These are phyloP conservation scores for Gobio occitaniae DNA, from an alignment of 2,797 vertebrate genomes.

Conservation along the genomic window DNA sequence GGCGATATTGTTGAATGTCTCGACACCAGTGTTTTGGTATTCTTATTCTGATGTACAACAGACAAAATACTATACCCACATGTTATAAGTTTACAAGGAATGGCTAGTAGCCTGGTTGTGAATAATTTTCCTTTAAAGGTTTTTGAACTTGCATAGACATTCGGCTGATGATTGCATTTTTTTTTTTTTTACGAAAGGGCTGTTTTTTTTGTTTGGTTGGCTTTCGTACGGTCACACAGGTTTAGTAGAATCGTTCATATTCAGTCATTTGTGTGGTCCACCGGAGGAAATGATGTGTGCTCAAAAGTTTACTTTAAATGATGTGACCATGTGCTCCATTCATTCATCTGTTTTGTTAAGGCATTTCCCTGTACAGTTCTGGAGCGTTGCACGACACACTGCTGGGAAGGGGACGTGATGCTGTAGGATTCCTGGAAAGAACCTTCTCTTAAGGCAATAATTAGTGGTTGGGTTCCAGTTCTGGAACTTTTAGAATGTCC, in stretches of 20 bases:
- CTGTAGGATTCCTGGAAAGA: constrained; percentile 77
- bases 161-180: neutral
- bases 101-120: neutral
- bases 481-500: constrained; percentile 66
- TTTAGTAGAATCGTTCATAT: constrained; percentile 12
- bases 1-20: neutral
- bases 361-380: constrained; percentile 73
- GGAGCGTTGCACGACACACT: constrained; percentile 70
- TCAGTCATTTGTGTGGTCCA: constrained; percentile 38
- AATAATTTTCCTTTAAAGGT: constrained; percentile 12
- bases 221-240: neutral
- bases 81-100: neutral
- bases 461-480: constrained; percentile 71
- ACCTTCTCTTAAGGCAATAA: constrained; percentile 71
- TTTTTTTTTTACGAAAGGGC: neutral
- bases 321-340: constrained; percentile 43
- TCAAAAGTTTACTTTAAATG: constrained; percentile 35
- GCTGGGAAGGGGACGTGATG: constrained; percentile 72
- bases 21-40: neutral
- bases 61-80: neutral
- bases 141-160: constrained; percentile 1
- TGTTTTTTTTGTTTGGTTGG: neutral
- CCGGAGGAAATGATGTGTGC: constrained; percentile 34
- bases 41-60: neutral
- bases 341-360: constrained; percentile 62